Conservation (phyloP, 2,113 vertebrate species). For the Clinocottus analis region DNA sequence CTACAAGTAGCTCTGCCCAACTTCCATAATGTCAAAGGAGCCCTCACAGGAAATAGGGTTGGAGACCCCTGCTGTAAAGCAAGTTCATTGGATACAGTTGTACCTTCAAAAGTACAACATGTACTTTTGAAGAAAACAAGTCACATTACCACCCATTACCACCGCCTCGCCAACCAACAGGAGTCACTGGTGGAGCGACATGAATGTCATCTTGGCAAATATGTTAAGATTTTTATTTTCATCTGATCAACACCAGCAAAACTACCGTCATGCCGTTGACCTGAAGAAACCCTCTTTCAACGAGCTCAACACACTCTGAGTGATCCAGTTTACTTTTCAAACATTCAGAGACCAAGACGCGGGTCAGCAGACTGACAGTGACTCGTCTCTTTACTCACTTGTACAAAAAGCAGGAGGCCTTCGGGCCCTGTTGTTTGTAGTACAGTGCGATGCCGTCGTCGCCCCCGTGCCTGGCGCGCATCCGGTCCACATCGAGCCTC, state of each 20-base stretch:
- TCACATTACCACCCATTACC: background rate
- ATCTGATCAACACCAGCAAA: background rate
- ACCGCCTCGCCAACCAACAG: background rate
- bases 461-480: constrained; percentile 68
- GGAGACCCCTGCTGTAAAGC: background rate
- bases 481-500: constrained; percentile 84
- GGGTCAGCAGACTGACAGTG: background rate
- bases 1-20: too few relatives aligned
- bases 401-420: constrained; percentile 86
- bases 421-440: constrained; percentile 68
- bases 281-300: too few relatives aligned
- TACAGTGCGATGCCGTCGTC: constrained; percentile 73
- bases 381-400: constrained; percentile 81
- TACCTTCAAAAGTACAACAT: background rate
- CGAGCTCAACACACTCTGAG: background rate
- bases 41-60: too few relatives aligned
- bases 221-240: background rate
- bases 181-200: background rate
- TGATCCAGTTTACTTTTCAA: background rate
- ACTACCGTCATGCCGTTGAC: background rate
- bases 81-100: background rate
- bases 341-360: too few relatives aligned
- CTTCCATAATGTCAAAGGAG: too few relatives aligned
- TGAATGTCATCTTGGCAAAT: background rate
- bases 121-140: background rate